Base-by-base conservation (phyloP, 2,888 invertebrate genomes). In the Lasioglossum leucozonium region DNA sequence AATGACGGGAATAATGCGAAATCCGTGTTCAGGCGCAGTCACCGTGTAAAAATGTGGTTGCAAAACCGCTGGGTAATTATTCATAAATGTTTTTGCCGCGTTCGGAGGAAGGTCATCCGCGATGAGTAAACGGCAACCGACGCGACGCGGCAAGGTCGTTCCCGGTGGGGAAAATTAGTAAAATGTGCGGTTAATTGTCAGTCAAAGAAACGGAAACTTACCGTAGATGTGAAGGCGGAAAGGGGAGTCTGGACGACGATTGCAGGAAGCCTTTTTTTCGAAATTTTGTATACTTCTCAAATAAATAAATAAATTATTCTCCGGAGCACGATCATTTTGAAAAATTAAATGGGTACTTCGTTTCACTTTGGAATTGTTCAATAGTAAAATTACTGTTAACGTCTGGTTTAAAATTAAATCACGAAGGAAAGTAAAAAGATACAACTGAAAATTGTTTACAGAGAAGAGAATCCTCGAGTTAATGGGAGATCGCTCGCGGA, bases 151-250 rank as follows among this genome's bases (percentile, higher is more conserved):
- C 26, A 58, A 58, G 58, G 58, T 16, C 26, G 26, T 16, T 26
- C 58, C 13, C 26, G 58, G 10, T 16, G 2, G 58, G 13, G 26
- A 58, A 58, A 58, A 58, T 58, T 58, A 58, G 58, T 58, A 11
- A 58, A 58, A 58, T 58, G n/a, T 77, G 83, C 55, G 40, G 75
- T 79, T 85, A 85, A 85, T 85, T 69, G 55, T 40, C 10, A 18
- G 65, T n/a, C 30, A 26, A 75, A 75, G 72, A 82, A 83, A 76
- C 72, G 74, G 78, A 65, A 72, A 85, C 75, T 83, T 82, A 82
- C 84, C 84, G 69, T 82, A 77, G 55, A 18, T 16, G 40, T 69
- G 44, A 69, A 69, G 67, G 51, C 16, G 26, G 37, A 67, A 47
- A 34, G n/a, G n/a, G 67, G 42, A n/a, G 51, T 71, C 34, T 44